These are phyloP conservation scores for Meandrusa payeni DNA, from an alignment of 2,888 invertebrate genomes.

Conservation along the genomic window DNA sequence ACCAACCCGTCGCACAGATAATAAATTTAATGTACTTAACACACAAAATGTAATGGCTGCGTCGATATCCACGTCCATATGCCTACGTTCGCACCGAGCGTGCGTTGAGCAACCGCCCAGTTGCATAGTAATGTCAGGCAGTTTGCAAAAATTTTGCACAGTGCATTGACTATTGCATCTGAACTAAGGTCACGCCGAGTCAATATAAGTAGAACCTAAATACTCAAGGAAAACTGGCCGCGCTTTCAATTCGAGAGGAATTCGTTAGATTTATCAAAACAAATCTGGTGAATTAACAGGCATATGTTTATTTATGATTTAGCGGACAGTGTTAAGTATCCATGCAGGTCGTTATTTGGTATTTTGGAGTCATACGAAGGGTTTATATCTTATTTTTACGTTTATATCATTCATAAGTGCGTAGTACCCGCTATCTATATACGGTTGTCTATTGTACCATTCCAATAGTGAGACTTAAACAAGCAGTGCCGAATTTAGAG, in stretches of 20 bases:
- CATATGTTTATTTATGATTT: neutral
- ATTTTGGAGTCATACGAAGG: too few relatives aligned
- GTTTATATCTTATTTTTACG: too few relatives aligned
- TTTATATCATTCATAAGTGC: too few relatives aligned
- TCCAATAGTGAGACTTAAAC: too few relatives aligned
- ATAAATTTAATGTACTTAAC: conserved; percentile 8
- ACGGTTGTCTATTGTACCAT: too few relatives aligned
- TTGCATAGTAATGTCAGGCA: conserved; percentile 19
- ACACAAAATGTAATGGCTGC: conserved; percentile 1
- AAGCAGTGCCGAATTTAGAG: too few relatives aligned
- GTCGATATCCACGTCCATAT: neutral
- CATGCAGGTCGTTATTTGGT: neutral
- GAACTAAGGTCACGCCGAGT: conserved; percentile 34
- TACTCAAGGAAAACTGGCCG: conserved; percentile 41
- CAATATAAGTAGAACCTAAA: conserved; percentile 38
- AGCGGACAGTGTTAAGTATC: neutral
- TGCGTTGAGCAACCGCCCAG: conserved; percentile 14
- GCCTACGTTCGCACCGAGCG: neutral
- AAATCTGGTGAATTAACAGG: neutral
- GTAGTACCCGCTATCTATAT: neutral
- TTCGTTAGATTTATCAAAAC: conserved; percentile 20
- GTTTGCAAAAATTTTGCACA: conserved; percentile 24
- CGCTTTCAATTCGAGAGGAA: conserved; percentile 30
- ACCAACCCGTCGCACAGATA: neutral
- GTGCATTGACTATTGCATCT: conserved; percentile 23